Evolutionary conservation across 2,113 vertebrate species (phyloP).

Genomic region (Cinclus mexicanus): DNA sequence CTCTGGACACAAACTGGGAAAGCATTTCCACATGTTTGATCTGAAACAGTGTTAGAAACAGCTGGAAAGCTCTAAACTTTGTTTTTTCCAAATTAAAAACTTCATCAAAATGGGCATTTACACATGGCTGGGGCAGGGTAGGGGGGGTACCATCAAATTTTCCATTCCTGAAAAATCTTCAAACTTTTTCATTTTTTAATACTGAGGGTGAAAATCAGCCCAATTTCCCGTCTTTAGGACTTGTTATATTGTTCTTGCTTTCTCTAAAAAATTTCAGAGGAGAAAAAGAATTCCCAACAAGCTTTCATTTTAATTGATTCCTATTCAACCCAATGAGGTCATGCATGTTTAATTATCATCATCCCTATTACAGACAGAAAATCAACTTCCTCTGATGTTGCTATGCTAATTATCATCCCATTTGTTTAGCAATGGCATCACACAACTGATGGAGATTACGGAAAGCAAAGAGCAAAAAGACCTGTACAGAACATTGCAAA

Average conservation of each 20-base stretch:
- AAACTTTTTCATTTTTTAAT: neutral
- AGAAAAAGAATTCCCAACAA: constrained; percentile 18
- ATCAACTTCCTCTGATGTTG: constrained; percentile 64
- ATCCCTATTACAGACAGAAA: constrained; percentile 46
- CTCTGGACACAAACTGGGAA: neutral
- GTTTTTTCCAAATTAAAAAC: neutral
- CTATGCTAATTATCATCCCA: constrained; percentile 51
- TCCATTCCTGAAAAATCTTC: neutral
- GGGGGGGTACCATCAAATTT: neutral
- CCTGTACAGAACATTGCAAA: neutral
- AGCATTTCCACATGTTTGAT: neutral
- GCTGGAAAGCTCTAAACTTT: neutral
- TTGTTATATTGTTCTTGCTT: neutral
- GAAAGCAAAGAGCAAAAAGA: neutral
- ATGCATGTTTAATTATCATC: constrained; percentile 61
- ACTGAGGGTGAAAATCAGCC: neutral
- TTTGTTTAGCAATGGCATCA: constrained; percentile 28
- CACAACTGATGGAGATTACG: neutral
- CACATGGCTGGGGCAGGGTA: neutral
- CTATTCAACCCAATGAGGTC: constrained; percentile 46
- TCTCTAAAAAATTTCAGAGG: neutral
- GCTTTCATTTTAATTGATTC: constrained; percentile 54
- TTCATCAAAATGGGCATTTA: neutral
- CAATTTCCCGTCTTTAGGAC: neutral
- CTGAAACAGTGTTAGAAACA: neutral